Conservation (phyloP, 2,113 vertebrate species). For the Leptosomus discolor region DNA sequence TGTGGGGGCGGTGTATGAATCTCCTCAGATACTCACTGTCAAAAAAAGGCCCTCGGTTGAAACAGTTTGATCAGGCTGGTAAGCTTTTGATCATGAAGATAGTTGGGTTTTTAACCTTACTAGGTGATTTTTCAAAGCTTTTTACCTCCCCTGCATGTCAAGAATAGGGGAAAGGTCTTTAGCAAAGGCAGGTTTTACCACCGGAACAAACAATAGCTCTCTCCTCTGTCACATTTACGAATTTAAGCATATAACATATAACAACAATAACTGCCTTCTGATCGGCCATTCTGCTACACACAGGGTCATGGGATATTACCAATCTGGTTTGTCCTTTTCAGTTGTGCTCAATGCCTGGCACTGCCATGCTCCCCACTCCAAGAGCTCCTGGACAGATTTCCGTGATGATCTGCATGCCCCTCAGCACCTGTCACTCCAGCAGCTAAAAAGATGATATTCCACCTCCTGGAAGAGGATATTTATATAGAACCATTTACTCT, state of each 20-base stretch:
- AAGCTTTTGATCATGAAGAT: background rate
- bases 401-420: background rate
- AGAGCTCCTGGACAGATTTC: background rate
- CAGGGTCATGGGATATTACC: background rate
- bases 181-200: constrained; percentile 16
- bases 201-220: constrained; percentile 32
- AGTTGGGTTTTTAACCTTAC: background rate
- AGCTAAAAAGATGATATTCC: background rate
- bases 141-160: constrained; percentile 12
- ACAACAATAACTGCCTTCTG: background rate
- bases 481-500: background rate
- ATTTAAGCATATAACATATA: constrained; percentile 11
- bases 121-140: constrained; percentile 42
- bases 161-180: background rate
- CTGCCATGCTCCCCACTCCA: background rate
- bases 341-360: background rate
- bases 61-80: background rate
- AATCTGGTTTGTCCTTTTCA: background rate
- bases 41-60: background rate
- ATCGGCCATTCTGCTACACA: background rate
- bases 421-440: background rate
- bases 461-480: background rate
- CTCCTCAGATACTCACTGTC: background rate
- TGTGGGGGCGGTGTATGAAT: background rate
- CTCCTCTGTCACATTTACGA: background rate